Percentiles rank a stretch among this genome's conserved stretches.
These are phyloP conservation scores for Macrotus californicus DNA, from an alignment of 2,113 vertebrate species.

Conservation along the genomic window DNA sequence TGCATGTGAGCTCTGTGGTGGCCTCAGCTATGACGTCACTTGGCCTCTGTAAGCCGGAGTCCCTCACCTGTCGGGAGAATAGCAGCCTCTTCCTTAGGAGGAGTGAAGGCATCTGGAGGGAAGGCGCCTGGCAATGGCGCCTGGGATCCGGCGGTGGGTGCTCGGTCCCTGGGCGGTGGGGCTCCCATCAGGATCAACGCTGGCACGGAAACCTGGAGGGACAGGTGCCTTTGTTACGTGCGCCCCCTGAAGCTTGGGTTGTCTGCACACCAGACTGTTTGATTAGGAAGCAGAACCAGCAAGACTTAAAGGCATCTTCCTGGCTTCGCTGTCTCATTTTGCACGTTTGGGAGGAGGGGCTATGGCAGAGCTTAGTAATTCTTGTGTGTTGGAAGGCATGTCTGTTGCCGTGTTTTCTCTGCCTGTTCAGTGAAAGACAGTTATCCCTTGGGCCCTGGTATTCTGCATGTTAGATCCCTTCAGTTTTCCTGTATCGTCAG, in stretches of 20 bases:
- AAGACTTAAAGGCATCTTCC: not conserved
- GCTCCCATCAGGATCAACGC: not conserved
- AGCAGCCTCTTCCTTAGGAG: not conserved
- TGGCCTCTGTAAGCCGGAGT: not conserved
- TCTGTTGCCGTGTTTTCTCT: not conserved
- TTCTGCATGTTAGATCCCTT: not conserved
- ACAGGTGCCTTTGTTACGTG: not conserved
- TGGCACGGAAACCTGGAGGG: not conserved
- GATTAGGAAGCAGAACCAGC: not conserved
- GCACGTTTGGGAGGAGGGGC: not conserved
- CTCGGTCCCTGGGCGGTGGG: not conserved
- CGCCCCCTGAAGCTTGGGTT: not conserved
- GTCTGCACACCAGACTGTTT: not conserved
- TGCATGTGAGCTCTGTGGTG: not conserved
- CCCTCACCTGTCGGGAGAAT: not conserved
- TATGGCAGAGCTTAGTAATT: not conserved
- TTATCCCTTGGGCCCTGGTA: not conserved
- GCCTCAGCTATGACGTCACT: not conserved
- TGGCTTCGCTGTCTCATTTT: not conserved
- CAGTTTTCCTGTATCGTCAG: not conserved
- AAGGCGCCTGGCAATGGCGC: not conserved
- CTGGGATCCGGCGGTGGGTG: not conserved
- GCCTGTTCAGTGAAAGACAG: not conserved
- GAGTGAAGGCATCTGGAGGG: accelerated
- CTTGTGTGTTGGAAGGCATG: not conserved